phyloP scores from a whole-genome alignment of 2,113 vertebrate genomes.

The Oryzias curvinotus region DNA sequence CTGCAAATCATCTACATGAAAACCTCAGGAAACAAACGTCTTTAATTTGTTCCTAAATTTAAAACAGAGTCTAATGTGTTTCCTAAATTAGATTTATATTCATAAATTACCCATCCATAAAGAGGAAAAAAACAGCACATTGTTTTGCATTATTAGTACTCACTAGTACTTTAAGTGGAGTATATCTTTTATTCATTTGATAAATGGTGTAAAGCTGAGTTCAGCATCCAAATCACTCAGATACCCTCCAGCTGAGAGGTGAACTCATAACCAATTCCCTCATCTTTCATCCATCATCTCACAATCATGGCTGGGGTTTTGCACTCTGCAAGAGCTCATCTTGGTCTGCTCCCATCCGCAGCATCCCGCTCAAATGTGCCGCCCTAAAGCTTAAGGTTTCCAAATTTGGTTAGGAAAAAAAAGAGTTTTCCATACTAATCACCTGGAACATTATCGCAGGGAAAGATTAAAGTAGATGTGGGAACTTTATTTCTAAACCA shows the following conservation, averaged over 20 bases:
- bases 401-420: constrained; percentile 11
- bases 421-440: constrained; percentile 27
- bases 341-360: neutral
- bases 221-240: constrained; percentile 3
- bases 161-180: neutral
- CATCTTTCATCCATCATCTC: constrained; percentile 9
- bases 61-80: neutral
- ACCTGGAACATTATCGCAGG: constrained; percentile 15
- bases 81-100: neutral
- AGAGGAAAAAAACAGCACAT: neutral
- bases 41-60: neutral
- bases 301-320: constrained; percentile 12
- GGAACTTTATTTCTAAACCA: constrained; percentile 50
- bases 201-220: constrained; percentile 3
- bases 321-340: constrained; percentile 2
- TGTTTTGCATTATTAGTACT: neutral
- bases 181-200: neutral
- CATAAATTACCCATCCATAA: neutral
- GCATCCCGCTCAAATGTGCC: constrained; percentile 1
- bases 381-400: constrained; percentile 4
- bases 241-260: constrained; percentile 6
- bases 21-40: no score
- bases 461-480: constrained; percentile 20
- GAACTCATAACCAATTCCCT: constrained; percentile 12
- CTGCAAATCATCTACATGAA: no score